Percentiles rank a stretch among this genome's conserved stretches.
phyloP scores from a whole-genome alignment of 2,113 vertebrate genomes.

The Haplotaxodon microlepis region DNA sequence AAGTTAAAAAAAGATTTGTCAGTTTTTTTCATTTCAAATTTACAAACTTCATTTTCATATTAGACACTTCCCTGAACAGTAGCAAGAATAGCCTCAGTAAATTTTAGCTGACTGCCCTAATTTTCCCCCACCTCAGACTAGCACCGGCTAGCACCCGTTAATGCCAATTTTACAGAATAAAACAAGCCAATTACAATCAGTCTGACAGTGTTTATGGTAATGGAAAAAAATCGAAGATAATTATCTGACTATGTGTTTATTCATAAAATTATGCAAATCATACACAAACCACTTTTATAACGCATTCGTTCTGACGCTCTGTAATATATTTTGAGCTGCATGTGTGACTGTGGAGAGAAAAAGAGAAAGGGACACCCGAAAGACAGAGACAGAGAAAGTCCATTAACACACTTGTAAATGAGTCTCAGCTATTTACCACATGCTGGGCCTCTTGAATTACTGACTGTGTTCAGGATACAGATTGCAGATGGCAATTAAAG shows the following conservation, averaged over 20 bases:
- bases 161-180: not conserved
- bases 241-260: not conserved
- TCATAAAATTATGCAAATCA: not conserved
- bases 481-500: slow-evolving; percentile 67
- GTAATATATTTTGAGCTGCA: not conserved
- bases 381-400: slow-evolving; percentile 47
- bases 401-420: slow-evolving; percentile 65
- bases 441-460: slow-evolving; percentile 57
- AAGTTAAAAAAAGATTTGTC: not conserved
- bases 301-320: not conserved
- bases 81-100: not conserved
- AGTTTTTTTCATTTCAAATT: not conserved
- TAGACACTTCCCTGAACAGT: not conserved
- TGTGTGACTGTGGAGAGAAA: not conserved
- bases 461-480: slow-evolving; percentile 57
- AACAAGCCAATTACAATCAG: not conserved
- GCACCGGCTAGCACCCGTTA: not conserved
- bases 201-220: not conserved
- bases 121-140: not conserved
- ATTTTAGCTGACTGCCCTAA: not conserved
- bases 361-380: not conserved
- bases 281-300: not conserved
- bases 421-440: slow-evolving; percentile 63
- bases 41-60: not conserved
- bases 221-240: slow-evolving; percentile 6